Conservation (phyloP, 2,797 vertebrate species). For the Huso huso region DNA sequence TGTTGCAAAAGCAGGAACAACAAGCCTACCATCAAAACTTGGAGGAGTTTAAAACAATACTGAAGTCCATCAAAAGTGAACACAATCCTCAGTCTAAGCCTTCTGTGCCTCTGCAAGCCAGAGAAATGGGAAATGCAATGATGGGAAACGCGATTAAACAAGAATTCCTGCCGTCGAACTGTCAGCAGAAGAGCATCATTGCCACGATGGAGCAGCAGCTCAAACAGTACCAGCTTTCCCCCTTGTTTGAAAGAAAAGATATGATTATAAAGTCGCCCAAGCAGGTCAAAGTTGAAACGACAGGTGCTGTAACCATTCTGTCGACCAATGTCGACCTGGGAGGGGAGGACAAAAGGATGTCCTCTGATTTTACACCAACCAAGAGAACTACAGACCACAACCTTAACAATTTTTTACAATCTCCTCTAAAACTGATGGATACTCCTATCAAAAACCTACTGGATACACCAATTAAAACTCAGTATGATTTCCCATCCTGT, state of each 20-base stretch:
- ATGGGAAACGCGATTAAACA: conserved; percentile 52
- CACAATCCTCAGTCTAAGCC: conserved; percentile 51
- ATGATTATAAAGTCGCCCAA: conserved; percentile 71
- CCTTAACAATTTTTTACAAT: conserved; percentile 83
- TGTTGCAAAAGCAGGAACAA: conserved; percentile 80
- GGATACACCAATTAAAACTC: conserved; percentile 90
- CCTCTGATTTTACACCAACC: conserved; percentile 72
- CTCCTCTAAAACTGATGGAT: conserved; percentile 85
- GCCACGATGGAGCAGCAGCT: conserved; percentile 92
- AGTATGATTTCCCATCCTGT: conserved; percentile 93
- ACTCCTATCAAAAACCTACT: conserved; percentile 88
- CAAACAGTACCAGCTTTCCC: conserved; percentile 81
- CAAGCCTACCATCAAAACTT: conserved; percentile 62
- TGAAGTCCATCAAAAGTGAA: conserved; percentile 69
- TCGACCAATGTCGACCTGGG: conserved; percentile 63
- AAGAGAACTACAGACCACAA: conserved; percentile 76
- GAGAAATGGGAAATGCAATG: conserved; percentile 45
- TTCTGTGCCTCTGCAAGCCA: conserved; percentile 43
- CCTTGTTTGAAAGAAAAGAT: conserved; percentile 81
- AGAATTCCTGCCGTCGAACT: conserved; percentile 48
- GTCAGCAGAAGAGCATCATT: conserved; percentile 74
- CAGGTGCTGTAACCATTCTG: conserved; percentile 75
- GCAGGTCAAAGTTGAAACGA: conserved; percentile 84
- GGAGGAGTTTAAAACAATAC: conserved; percentile 41
- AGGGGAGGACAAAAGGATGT: conserved; percentile 52